Evolutionary conservation across 2,888 invertebrate species (phyloP), one percentile per base, ranked within the genome.

Genomic region (Penaeus monodon): DNA sequence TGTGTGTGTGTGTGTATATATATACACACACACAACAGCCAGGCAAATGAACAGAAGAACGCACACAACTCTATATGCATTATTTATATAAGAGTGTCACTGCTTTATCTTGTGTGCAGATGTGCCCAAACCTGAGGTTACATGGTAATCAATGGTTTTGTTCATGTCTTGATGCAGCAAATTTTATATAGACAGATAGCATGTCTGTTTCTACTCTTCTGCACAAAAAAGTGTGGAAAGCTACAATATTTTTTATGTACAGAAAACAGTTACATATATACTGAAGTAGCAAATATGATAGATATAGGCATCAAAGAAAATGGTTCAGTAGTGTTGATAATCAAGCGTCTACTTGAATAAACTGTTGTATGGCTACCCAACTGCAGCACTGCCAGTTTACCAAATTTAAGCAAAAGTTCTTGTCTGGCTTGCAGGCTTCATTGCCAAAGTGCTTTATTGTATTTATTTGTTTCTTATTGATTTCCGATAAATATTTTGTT

Each of bases 361-460:
- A 79, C 38, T 79, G 73, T 79, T 73, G 57, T 85, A 79, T 49
- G 70, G 85, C 63, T 70, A 85, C 70, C 85, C 49, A 38, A 33
- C 66, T 73, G 73, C 85, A 85, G 79, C 73, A 68, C 70, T 79
- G 85, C 74, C 78, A 79, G 57, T 20, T 68, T 70, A 38, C 63
- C 66, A 64, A 79, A 27, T 63, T 38, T 68, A 68, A 85, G 70
- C 79, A 85, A 70, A 85, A 38, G 22, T 57, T 73, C 44, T 57
- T 49, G 44, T 79, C 57, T 79, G 66, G 63, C 70, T 57, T 79
- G 57, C 81, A 70, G 85, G 49, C 79, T 29, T 79, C 73, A 57
- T 70, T 79, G 79, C 85, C 79, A n/a, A n/a, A 70, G 78, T 79
- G 65, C 79, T 85, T 85, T 57, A 78, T 49, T 78, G 38, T 76